Conservation (phyloP, 2,888 invertebrate genomes). For the Podabrus alpinus region DNA sequence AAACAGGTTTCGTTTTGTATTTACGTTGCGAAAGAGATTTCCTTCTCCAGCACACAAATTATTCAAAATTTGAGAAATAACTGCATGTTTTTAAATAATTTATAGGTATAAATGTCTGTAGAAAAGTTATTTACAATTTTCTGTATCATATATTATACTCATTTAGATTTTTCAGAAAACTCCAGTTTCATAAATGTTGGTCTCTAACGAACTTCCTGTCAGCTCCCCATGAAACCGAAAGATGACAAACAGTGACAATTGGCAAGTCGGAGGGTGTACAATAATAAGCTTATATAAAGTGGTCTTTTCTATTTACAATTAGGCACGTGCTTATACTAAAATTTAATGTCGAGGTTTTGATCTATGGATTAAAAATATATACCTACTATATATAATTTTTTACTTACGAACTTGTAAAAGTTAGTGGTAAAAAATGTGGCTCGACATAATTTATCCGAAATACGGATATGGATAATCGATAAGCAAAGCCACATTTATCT, state of each 20-base stretch:
- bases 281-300: slow-evolving; percentile 16
- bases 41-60: not conserved
- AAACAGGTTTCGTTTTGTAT: not conserved
- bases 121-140: not conserved
- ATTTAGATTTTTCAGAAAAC: not conserved
- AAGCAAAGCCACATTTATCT: not conserved
- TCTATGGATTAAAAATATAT: not conserved
- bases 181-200: not conserved
- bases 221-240: slow-evolving; percentile 8
- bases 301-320: not conserved
- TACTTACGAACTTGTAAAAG: not conserved
- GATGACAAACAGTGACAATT: slow-evolving; percentile 17
- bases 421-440: not conserved
- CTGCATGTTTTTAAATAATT: not conserved
- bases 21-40: not conserved
- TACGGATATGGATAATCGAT: not conserved
- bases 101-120: not conserved
- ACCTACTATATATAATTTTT: no score
- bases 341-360: not conserved
- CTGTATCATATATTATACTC: no score
- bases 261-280: slow-evolving; percentile 12
- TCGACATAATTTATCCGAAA: no score
- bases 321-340: slow-evolving; percentile 5
- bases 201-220: slow-evolving; percentile 12
- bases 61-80: not conserved